phyloP scores from a whole-genome alignment of 2,113 vertebrate species.

The Platichthys stellatus region DNA sequence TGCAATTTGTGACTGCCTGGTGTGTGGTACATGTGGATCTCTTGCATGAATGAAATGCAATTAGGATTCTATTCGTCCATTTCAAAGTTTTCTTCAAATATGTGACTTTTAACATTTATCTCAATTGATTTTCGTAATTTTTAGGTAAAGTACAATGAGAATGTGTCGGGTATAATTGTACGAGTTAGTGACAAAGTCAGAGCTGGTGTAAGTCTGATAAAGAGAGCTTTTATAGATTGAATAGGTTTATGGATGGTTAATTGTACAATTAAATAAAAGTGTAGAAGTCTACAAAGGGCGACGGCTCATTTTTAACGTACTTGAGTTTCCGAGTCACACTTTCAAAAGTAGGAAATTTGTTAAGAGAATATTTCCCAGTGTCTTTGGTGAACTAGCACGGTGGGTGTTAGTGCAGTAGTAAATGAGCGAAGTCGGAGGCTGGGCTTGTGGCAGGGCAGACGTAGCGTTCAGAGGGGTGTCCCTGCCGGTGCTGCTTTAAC shows the following conservation, averaged over 20 bases:
- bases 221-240: slow-evolving; percentile 27
- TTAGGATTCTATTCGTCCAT: slow-evolving; percentile 48
- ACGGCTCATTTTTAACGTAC: slow-evolving; percentile 11
- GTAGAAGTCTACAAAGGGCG: not conserved
- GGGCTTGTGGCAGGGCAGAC: slow-evolving; percentile 55
- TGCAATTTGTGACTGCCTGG: slow-evolving; percentile 28
- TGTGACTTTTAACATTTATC: slow-evolving; percentile 36
- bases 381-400: slow-evolving; percentile 29
- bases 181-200: slow-evolving; percentile 5
- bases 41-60: slow-evolving; percentile 54
- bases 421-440: slow-evolving; percentile 62
- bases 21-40: slow-evolving; percentile 34
- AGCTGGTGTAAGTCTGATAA: slow-evolving; percentile 17
- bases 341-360: slow-evolving; percentile 24
- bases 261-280: slow-evolving; percentile 16
- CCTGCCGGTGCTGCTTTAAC: slow-evolving; percentile 77
- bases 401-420: slow-evolving; percentile 51
- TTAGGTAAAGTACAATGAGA: not conserved
- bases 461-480: slow-evolving; percentile 49
- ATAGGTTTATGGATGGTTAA: slow-evolving; percentile 22
- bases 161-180: not conserved
- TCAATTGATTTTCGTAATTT: slow-evolving; percentile 38
- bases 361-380: slow-evolving; percentile 17
- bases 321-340: slow-evolving; percentile 18
- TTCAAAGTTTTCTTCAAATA: slow-evolving; percentile 49